Evolutionary conservation across 2,797 vertebrate species (phyloP), one percentile per base, ranked within the genome.

Genomic region (Acanthornis magna): DNA sequence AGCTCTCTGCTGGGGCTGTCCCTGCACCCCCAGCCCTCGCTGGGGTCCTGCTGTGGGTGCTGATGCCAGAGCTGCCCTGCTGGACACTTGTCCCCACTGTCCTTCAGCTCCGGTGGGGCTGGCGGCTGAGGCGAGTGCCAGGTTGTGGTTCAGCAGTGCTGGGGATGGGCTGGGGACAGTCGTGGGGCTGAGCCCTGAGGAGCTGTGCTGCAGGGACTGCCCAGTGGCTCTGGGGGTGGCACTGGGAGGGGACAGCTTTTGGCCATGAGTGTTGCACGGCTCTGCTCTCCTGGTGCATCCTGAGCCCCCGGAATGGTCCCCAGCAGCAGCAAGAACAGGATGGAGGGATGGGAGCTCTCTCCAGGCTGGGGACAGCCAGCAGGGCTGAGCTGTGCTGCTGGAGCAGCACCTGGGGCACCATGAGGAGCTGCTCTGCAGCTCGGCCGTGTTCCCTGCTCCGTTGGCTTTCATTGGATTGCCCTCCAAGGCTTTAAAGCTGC

Each of bases 221-320:
- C 77, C n/a, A 0, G 78, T 0, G 5, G 36, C 65, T 51, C 58
- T 43, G 10, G 0, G 4, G 5, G 36, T 36, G 79, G 34, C 51
- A 70, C 38, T 3, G 29, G 76, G 30, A 34, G 1, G 3, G 65
- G 51, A 42, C 73, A 20, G 63, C 47, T 17, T 40, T 27, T 43
- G 11, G 45, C 78, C 20, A 10, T 21, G 0, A 11, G 45, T 13
- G 55, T 36, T 4, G 1, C 22, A 0, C 4, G 30, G 55, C 74
- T 77, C 42, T 7, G 4, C 38, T 53, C 38, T 54, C 63, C 55
- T 20, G 20, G 0, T 0, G 8, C 27, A 10, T 36, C 70, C 84
- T 13, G 22, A 50, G 34, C 13, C 48, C 48, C 67, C 13, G 0
- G 12, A 50, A 11, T 11, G 29, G 32, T 67, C 61, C 75, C 65